Conservation (phyloP, 2,888 invertebrate genomes). For the Pyralis farinalis region DNA sequence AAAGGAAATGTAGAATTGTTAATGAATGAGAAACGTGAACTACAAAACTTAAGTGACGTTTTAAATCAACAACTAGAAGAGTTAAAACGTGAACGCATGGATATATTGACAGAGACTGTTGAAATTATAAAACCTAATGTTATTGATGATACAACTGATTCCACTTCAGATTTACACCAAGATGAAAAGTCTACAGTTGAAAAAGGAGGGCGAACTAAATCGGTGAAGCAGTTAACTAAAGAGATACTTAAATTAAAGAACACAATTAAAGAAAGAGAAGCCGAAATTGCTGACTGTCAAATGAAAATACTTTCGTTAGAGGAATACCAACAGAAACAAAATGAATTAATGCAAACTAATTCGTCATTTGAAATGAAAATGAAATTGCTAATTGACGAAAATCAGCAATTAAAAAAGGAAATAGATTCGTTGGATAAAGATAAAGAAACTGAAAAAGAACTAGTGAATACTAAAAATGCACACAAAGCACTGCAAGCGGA, state of each 20-base stretch:
- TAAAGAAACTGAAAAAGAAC: constrained; percentile 44
- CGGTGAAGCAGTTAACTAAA: constrained; percentile 73
- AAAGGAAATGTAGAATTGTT: constrained; percentile 63
- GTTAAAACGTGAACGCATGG: constrained; percentile 61
- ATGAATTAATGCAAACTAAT: constrained; percentile 49
- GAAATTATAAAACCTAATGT: constrained; percentile 51
- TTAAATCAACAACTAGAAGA: constrained; percentile 65
- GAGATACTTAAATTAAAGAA: constrained; percentile 75
- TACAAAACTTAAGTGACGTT: constrained; percentile 51
- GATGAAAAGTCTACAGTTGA: constrained; percentile 60
- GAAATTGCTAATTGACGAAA: constrained; percentile 60
- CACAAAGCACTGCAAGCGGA: constrained; percentile 53
- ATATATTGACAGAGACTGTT: constrained; percentile 64
- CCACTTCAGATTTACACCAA: constrained; percentile 44
- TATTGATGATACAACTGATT: constrained; percentile 50
- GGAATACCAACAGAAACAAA: constrained; percentile 70
- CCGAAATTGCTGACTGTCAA: constrained; percentile 72
- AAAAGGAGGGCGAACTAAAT: constrained; percentile 59
- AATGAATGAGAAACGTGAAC: constrained; percentile 63
- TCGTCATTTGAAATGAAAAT: constrained; percentile 61
- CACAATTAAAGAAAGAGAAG: constrained; percentile 74
- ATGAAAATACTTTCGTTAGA: constrained; percentile 75
- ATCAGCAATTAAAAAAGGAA: constrained; percentile 58
- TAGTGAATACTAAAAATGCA: constrained; percentile 41
- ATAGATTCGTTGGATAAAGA: constrained; percentile 43